Conservation (phyloP, 2,888 invertebrate species). For the Strigamia crassipes region DNA sequence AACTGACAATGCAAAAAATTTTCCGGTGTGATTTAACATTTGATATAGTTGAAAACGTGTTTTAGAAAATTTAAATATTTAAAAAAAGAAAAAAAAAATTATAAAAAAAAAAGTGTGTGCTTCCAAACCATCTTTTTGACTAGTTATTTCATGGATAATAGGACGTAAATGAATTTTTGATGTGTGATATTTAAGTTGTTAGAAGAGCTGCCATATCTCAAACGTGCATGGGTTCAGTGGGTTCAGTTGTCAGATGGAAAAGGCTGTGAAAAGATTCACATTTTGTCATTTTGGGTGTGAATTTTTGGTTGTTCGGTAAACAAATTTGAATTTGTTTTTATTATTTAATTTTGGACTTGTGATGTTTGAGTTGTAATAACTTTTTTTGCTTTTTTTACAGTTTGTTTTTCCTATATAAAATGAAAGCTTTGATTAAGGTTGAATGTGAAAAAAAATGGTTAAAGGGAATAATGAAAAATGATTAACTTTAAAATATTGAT, state of each 20-base stretch:
- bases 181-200: conserved; percentile 27
- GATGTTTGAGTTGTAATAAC: not conserved
- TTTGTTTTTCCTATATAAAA: conserved; percentile 13
- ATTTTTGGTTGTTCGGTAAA: not conserved
- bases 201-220: conserved; percentile 39
- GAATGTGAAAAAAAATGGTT: not conserved
- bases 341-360: not conserved
- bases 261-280: conserved; percentile 38
- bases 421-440: not conserved
- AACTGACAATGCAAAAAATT: conserved; percentile 28
- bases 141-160: not conserved
- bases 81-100: not conserved
- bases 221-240: conserved; percentile 29
- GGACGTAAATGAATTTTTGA: not conserved
- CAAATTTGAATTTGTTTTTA: conserved; percentile 1
- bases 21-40: not conserved
- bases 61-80: not conserved
- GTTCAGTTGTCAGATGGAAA: conserved; percentile 28
- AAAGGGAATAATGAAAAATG: conserved; percentile 6
- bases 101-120: not conserved
- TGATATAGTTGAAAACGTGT: not conserved
- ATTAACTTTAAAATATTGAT: conserved; percentile 8
- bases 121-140: conserved; percentile 35
- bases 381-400: conserved; percentile 4
- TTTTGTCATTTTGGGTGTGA: not conserved